Conservation (phyloP, 2,888 invertebrate genomes). For the Cantharis flavilabris region DNA sequence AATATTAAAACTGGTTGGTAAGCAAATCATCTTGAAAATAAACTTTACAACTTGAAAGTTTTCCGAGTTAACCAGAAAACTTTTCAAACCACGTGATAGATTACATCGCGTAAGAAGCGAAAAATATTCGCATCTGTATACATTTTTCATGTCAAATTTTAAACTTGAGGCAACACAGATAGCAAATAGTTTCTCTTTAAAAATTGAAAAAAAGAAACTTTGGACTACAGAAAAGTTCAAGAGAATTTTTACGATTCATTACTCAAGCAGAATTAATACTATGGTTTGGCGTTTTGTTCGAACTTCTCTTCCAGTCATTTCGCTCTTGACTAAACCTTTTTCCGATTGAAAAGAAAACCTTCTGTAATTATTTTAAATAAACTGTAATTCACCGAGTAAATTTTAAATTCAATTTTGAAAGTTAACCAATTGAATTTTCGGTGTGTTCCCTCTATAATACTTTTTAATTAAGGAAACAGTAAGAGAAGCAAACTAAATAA, state of each 20-base stretch:
- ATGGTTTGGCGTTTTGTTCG: neutral
- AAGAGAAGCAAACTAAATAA: neutral
- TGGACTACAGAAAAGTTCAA: constrained; percentile 2
- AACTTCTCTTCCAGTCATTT: constrained; percentile 5
- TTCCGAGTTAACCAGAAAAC: constrained; percentile 20
- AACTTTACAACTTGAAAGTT: constrained; percentile 20
- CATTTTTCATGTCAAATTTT: constrained; percentile 10
- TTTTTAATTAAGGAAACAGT: neutral
- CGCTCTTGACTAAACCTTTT: constrained; percentile 1
- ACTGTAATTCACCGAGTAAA: neutral
- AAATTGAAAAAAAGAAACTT: constrained; percentile 1
- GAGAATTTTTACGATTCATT: constrained; percentile 14
- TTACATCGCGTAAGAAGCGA: constrained; percentile 15
- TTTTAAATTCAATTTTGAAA: neutral
- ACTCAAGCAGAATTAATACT: constrained; percentile 18
- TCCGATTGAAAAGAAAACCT: neutral
- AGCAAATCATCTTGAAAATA: constrained; percentile 24
- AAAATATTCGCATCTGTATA: constrained; percentile 16
- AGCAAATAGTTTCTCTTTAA: constrained; percentile 4
- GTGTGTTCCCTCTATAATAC: neutral
- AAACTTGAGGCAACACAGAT: constrained; percentile 1
- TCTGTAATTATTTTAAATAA: constrained; percentile 7
- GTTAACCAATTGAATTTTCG: neutral
- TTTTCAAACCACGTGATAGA: constrained; percentile 23
- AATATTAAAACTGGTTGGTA: constrained; percentile 19